Evolutionary conservation across 1,140 invertebrate genomes (phyloP).

Genomic region (Cyrtorhinus lividipennis): DNA sequence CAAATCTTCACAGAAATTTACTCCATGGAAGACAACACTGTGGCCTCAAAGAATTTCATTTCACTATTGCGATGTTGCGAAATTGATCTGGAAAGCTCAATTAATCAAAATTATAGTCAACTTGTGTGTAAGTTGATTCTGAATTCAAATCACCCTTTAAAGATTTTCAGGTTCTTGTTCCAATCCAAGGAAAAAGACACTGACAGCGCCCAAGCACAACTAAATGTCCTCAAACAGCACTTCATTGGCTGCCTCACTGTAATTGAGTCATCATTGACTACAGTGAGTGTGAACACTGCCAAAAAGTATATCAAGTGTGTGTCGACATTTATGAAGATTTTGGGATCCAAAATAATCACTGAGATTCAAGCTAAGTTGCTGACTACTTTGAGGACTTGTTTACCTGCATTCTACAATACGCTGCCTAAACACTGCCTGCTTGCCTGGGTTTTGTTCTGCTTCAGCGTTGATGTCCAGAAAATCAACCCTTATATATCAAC

Average conservation of each 20-base stretch:
- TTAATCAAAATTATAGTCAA: neutral
- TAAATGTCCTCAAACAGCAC: conserved; percentile 1
- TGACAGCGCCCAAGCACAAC: neutral
- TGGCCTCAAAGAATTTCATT: neutral
- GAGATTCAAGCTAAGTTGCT: neutral
- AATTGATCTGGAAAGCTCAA: neutral
- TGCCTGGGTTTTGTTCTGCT: conserved; percentile 25
- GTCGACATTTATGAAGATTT: neutral
- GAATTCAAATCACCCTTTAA: neutral
- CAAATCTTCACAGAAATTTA: neutral
- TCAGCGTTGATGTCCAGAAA: conserved; percentile 53
- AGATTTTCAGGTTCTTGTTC: neutral
- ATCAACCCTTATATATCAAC: conserved; percentile 64
- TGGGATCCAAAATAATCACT: neutral
- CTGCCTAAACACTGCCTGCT: neutral
- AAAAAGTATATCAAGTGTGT: conserved; percentile 1
- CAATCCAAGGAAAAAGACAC: neutral
- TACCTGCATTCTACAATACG: neutral
- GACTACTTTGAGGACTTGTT: neutral
- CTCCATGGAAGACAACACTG: neutral
- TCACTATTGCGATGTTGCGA: neutral
- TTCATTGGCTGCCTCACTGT: conserved; percentile 3
- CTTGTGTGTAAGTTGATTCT: conserved; percentile 1
- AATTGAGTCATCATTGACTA: neutral
- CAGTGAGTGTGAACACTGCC: neutral